phyloP scores from a whole-genome alignment of 2,797 vertebrate genomes.

The Heterohyrax brucei region DNA sequence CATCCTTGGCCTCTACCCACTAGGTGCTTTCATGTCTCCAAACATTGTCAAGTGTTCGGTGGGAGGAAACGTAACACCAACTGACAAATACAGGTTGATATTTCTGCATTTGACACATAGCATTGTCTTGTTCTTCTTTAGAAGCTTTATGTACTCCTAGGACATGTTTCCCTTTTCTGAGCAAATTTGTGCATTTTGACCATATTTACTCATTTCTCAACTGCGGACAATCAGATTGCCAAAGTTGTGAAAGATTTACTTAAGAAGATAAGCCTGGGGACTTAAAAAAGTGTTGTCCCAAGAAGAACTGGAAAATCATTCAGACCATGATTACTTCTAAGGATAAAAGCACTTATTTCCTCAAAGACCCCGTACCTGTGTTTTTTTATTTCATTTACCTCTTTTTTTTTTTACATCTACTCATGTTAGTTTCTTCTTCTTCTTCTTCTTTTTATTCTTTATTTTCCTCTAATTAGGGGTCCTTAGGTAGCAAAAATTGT shows the following conservation, averaged over 20 bases:
- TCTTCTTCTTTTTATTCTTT: background rate
- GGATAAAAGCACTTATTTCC: background rate
- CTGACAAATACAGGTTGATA: background rate
- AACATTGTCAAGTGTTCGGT: background rate
- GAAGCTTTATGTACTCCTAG: background rate
- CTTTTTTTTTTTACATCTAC: background rate
- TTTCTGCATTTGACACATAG: background rate
- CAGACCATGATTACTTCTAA: background rate
- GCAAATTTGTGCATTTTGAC: background rate
- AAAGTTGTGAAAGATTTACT: background rate
- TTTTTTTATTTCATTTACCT: background rate
- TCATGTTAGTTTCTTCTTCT: background rate
- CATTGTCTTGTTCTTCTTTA: background rate
- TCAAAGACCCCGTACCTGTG: background rate
- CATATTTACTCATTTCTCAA: background rate
- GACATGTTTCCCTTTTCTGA: background rate
- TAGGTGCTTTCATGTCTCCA: background rate
- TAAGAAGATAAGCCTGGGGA: background rate
- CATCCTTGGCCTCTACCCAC: background rate
- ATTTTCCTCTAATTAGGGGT: too few relatives aligned
- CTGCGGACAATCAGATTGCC: background rate
- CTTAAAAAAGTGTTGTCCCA: background rate
- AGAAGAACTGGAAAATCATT: background rate
- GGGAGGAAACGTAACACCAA: accelerated
- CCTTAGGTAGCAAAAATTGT: too few relatives aligned